Conservation (phyloP, 1,140 invertebrate species). For the Zaprionus ornatus region DNA sequence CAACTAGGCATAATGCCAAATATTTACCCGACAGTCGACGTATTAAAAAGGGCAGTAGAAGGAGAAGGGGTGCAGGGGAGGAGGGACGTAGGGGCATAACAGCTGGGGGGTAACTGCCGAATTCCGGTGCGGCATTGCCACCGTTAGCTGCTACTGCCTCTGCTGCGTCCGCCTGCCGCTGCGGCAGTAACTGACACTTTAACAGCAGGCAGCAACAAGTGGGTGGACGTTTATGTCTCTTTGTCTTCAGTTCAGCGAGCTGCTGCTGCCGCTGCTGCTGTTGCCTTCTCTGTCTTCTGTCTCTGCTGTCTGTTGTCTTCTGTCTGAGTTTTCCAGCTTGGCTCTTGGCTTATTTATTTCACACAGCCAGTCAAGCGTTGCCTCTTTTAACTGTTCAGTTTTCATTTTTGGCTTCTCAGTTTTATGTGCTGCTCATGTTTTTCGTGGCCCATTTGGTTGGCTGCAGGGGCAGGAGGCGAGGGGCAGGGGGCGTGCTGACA, state of each 20-base stretch:
- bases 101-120: slow-evolving; percentile 11
- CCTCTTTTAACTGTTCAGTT: slow-evolving; percentile 29
- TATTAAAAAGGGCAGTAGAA: slow-evolving; percentile 38
- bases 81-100: background rate
- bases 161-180: slow-evolving; percentile 18
- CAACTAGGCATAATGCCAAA: slow-evolving; percentile 61
- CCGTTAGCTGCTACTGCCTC: slow-evolving; percentile 14
- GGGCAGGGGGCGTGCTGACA: slow-evolving; percentile 18
- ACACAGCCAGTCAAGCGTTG: slow-evolving; percentile 42
- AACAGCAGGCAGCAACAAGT: slow-evolving; percentile 72
- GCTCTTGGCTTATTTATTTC: slow-evolving; percentile 53
- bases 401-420: slow-evolving; percentile 29
- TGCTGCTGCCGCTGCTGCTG: background rate
- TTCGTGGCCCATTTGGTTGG: slow-evolving; percentile 37
- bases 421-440: slow-evolving; percentile 50
- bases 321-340: slow-evolving; percentile 46
- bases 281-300: background rate
- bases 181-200: slow-evolving; percentile 70
- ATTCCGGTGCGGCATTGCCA: slow-evolving; percentile 37
- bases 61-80: background rate
- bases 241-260: slow-evolving; percentile 52
- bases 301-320: background rate
- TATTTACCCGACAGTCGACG: slow-evolving; percentile 49
- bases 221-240: slow-evolving; percentile 81
- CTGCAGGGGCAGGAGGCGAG: background rate